Percentiles rank a stretch among this genome's conserved stretches.
These are phyloP conservation scores for Caenorhabditis latens DNA, from an alignment of 1,140 invertebrate species.

Conservation along the genomic window DNA sequence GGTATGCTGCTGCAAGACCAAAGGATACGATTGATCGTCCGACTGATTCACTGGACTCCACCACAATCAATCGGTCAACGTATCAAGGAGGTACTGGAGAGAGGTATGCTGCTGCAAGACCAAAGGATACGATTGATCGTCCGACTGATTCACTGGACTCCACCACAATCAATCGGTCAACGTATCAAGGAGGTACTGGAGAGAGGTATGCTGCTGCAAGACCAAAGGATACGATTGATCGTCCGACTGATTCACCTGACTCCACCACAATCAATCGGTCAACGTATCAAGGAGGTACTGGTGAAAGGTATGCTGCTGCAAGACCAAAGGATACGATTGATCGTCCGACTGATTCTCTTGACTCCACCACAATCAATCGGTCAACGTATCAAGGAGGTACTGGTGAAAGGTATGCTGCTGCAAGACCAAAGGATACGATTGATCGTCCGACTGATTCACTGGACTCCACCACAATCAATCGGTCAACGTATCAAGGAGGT, in stretches of 20 bases:
- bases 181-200: slow-evolving; percentile 22
- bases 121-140: slow-evolving; percentile 8
- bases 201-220: background rate
- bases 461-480: slow-evolving; percentile 3
- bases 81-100: slow-evolving; percentile 28
- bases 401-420: background rate
- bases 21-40: slow-evolving; percentile 22
- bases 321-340: slow-evolving; percentile 8
- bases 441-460: slow-evolving; percentile 40
- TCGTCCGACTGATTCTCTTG: background rate
- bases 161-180: background rate
- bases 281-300: slow-evolving; percentile 27
- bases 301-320: background rate
- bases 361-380: background rate
- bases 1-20: background rate
- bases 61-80: slow-evolving; percentile 1
- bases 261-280: slow-evolving; percentile 7
- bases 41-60: background rate
- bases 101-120: background rate
- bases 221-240: slow-evolving; percentile 14
- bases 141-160: background rate
- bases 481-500: slow-evolving; percentile 36
- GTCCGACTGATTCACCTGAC: background rate
- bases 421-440: slow-evolving; percentile 17
- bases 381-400: slow-evolving; percentile 29